A percentile compares a stretch with the other conserved stretches of the same genome.
Evolutionary conservation across 2,113 vertebrate genomes (phyloP).

Genomic region (Pedionomus torquatus): DNA sequence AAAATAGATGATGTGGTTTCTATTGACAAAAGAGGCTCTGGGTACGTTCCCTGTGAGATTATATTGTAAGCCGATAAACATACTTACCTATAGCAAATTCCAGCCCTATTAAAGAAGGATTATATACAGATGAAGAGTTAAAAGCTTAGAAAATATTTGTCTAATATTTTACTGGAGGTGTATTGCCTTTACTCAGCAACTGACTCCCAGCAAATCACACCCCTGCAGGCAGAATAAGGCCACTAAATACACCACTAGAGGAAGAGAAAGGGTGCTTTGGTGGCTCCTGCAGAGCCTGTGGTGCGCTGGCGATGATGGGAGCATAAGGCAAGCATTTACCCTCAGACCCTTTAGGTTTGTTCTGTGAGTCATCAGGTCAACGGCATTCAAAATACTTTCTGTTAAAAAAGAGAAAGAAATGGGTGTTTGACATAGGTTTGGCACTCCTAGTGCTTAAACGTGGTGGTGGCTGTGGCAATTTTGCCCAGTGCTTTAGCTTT

Average conservation of each 20-base stretch:
- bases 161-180: background rate
- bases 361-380: background rate
- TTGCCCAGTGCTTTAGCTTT: background rate
- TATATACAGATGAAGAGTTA: background rate
- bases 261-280: background rate
- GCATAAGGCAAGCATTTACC: background rate
- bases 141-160: conserved; percentile 15
- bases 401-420: background rate
- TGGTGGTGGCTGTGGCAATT: background rate
- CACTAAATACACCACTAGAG: background rate
- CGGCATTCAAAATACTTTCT: background rate
- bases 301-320: background rate
- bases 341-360: background rate
- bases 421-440: background rate
- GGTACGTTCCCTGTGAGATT: background rate
- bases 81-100: background rate
- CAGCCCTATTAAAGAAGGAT: background rate
- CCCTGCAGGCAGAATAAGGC: background rate
- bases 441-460: background rate
- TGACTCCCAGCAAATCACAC: background rate
- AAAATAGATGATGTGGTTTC: background rate
- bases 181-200: background rate
- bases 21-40: background rate
- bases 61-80: background rate
- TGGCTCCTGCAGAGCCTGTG: background rate